Conservation (phyloP, 2,888 invertebrate species). For the Ctena decussata region DNA sequence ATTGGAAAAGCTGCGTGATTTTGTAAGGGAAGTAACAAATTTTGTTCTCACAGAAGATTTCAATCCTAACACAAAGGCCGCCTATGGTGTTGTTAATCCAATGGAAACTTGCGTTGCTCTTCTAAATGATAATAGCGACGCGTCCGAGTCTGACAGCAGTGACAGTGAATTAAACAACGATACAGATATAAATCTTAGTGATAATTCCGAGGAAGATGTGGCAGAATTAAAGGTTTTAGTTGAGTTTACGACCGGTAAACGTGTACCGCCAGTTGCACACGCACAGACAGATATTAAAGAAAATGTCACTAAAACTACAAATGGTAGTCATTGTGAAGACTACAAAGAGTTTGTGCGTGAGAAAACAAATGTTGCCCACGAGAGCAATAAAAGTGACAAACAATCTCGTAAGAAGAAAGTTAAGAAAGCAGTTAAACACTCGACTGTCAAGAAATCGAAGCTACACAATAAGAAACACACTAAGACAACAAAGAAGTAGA, state of each 20-base stretch:
- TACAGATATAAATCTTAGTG: not conserved
- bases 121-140: not conserved
- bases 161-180: slow-evolving; percentile 1
- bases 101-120: not conserved
- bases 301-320: not conserved
- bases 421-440: not conserved
- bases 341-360: not conserved
- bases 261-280: not conserved
- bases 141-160: too few relatives aligned
- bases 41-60: slow-evolving; percentile 13
- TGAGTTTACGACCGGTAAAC: slow-evolving; percentile 56
- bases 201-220: slow-evolving; percentile 37
- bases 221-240: slow-evolving; percentile 48
- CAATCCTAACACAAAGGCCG: not conserved
- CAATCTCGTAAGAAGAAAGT: not conserved
- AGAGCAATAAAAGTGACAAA: not conserved
- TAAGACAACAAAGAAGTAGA: not conserved
- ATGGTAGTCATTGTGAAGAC: not conserved
- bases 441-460: not conserved
- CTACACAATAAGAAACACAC: not conserved
- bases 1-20: slow-evolving; percentile 64
- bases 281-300: not conserved
- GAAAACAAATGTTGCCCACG: not conserved
- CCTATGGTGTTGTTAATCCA: not conserved
- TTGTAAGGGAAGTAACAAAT: slow-evolving; percentile 50